Evolutionary conservation across 1,140 invertebrate species (phyloP).

Genomic region (Steinernema feltiae): DNA sequence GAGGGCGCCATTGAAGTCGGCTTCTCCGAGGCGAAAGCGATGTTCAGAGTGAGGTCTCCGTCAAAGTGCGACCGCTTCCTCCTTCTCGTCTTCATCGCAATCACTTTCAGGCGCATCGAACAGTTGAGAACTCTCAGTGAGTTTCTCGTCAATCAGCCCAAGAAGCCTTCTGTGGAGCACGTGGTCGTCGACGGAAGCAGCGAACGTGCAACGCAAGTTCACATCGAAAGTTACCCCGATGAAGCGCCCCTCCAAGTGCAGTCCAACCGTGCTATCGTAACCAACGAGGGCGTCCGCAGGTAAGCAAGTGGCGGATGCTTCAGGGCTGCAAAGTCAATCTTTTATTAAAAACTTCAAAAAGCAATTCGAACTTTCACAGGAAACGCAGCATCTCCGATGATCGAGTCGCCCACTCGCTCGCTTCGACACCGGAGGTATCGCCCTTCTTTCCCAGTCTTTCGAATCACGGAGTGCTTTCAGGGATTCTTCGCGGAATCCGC

Average conservation of each 20-base stretch:
- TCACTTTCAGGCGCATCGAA: too few relatives aligned
- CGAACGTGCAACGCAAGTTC: neutral
- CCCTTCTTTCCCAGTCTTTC: neutral
- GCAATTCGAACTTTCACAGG: too few relatives aligned
- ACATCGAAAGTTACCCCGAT: neutral
- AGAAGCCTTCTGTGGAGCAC: neutral
- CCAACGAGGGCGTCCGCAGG: neutral
- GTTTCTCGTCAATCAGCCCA: neutral
- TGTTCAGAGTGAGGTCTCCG: too few relatives aligned
- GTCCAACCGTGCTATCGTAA: neutral
- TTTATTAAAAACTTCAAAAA: too few relatives aligned
- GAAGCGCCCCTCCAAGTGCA: neutral
- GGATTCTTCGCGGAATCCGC: neutral
- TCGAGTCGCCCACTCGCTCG: neutral
- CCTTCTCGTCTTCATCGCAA: too few relatives aligned
- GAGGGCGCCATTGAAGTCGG: too few relatives aligned
- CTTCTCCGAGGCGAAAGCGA: too few relatives aligned
- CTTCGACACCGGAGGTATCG: neutral
- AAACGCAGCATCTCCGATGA: neutral
- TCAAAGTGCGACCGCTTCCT: too few relatives aligned
- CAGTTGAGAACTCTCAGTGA: too few relatives aligned
- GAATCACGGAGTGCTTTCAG: neutral
- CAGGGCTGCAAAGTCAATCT: too few relatives aligned
- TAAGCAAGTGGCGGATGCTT: too few relatives aligned
- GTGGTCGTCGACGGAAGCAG: neutral